phyloP scores from a whole-genome alignment of 2,888 invertebrate species.

The Clitarchus hookeri region DNA sequence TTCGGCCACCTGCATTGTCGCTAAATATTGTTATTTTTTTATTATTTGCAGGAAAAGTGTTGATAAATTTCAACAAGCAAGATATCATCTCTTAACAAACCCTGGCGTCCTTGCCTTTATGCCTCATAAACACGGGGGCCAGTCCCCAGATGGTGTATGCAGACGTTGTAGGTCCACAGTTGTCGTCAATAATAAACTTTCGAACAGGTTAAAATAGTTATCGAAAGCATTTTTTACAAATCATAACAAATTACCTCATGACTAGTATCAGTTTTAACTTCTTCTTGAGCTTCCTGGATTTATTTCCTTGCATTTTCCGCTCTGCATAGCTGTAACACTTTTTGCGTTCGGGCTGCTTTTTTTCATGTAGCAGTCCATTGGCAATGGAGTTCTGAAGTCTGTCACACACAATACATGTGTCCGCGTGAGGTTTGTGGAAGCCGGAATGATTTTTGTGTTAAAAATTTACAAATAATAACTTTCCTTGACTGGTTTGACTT shows the following conservation, averaged over 20 bases:
- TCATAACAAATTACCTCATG: conserved; percentile 39
- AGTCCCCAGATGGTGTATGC: conserved; percentile 20
- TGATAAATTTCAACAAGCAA: conserved; percentile 33
- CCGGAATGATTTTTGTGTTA: neutral
- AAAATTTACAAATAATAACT: neutral
- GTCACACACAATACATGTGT: neutral
- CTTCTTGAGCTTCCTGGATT: neutral
- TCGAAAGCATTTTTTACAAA: conserved; percentile 43
- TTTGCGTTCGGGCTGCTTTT: neutral
- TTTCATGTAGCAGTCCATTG: neutral
- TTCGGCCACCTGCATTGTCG: conserved; percentile 41
- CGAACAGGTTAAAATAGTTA: conserved; percentile 39
- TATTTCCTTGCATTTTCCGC: neutral
- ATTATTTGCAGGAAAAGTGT: neutral
- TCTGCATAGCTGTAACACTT: neutral
- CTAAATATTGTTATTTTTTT: conserved; percentile 30
- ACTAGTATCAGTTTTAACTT: neutral
- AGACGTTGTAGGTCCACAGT: conserved; percentile 44
- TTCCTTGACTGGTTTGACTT: neutral
- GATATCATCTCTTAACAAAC: conserved; percentile 42
- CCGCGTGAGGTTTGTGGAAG: neutral
- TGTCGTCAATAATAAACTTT: conserved; percentile 43
- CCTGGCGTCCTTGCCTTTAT: conserved; percentile 42
- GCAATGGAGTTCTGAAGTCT: neutral
- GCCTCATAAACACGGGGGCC: conserved; percentile 42